phyloP scores from a whole-genome alignment of 2,797 vertebrate genomes.

The Morelia viridis region DNA sequence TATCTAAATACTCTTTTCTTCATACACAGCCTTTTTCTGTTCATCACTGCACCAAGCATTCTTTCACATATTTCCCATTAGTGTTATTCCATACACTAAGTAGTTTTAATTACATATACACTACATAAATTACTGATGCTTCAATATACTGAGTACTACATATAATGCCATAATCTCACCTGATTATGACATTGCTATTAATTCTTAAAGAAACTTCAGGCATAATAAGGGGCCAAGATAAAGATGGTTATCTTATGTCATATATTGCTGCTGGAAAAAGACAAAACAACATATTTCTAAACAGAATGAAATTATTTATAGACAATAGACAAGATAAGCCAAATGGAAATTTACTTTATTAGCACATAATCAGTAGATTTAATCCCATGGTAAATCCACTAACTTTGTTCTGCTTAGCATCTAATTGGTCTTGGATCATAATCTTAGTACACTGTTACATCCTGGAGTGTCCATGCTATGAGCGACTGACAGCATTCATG shows the following conservation, averaged over 20 bases:
- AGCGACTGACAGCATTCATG: not conserved
- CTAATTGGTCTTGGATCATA: not conserved
- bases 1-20: too few relatives aligned
- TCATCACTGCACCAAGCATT: not conserved
- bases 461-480: not conserved
- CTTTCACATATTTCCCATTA: not conserved
- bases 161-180: not conserved
- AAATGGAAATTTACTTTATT: not conserved
- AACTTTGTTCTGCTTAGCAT: not conserved
- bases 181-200: not conserved
- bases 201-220: not conserved
- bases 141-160: not conserved
- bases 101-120: not conserved
- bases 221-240: not conserved
- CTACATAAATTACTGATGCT: not conserved
- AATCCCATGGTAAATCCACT: not conserved
- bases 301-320: not conserved
- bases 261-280: not conserved
- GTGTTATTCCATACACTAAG: not conserved
- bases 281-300: not conserved
- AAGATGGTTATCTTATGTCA: not conserved
- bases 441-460: not conserved
- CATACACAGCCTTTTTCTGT: not conserved
- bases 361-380: not conserved
- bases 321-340: not conserved